Evolutionary conservation across 2,888 invertebrate genomes (phyloP).

Genomic region (Uloborus plumipes): DNA sequence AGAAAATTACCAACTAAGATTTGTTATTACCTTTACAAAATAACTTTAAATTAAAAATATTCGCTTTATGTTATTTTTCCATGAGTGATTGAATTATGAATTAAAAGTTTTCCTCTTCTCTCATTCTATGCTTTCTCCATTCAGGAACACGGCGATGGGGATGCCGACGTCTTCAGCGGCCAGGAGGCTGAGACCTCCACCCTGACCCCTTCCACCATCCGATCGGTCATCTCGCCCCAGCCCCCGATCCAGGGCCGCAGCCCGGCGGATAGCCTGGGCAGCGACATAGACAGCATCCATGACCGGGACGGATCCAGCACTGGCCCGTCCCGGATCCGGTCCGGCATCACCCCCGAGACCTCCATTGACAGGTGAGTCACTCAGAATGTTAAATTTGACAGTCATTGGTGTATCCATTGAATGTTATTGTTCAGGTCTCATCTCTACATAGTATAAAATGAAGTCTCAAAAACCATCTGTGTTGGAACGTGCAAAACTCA

Average conservation of each 20-base stretch:
- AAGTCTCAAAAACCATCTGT: no score
- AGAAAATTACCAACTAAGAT: no score
- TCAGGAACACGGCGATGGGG: slow-evolving; percentile 52
- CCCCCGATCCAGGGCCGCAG: slow-evolving; percentile 57
- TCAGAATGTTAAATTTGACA: no score
- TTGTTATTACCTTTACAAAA: no score
- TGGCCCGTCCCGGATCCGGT: slow-evolving; percentile 35
- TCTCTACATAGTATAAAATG: no score
- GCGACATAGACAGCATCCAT: slow-evolving; percentile 61
- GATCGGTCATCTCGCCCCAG: slow-evolving; percentile 62
- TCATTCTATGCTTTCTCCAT: not conserved
- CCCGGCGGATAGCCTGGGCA: slow-evolving; percentile 63
- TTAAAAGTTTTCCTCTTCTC: no score
- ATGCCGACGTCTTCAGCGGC: slow-evolving; percentile 60
- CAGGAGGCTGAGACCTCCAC: slow-evolving; percentile 64
- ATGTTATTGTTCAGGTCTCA: no score
- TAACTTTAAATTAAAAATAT: no score
- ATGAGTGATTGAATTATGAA: no score
- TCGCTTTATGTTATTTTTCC: no score
- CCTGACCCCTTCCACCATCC: slow-evolving; percentile 63
- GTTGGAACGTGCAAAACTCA: no score
- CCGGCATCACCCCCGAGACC: slow-evolving; percentile 56
- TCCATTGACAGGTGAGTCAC: slow-evolving; percentile 55
- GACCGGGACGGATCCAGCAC: slow-evolving; percentile 53
- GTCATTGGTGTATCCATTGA: no score